Percentiles rank a stretch among this genome's conserved stretches.
Conservation (phyloP, 2,797 vertebrate genomes). For the Dermochelys coriacea region DNA sequence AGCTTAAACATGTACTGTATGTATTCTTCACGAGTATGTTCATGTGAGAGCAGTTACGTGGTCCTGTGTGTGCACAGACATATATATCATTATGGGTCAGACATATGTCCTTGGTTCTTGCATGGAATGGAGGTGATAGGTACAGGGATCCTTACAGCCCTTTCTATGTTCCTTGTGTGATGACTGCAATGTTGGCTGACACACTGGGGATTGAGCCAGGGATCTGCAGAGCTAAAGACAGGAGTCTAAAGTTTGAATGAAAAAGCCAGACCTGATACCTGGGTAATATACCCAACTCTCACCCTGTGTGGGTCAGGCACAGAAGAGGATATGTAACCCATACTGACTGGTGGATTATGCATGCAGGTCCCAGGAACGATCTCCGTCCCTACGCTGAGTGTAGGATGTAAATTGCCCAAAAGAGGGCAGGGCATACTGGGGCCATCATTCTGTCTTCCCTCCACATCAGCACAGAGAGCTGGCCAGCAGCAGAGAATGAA, state of each 20-base stretch:
- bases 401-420: not conserved
- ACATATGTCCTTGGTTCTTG: not conserved
- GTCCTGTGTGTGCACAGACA: not conserved
- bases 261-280: not conserved
- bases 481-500: not conserved
- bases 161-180: not conserved
- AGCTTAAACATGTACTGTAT: not conserved
- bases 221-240: not conserved
- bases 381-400: not conserved
- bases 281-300: not conserved
- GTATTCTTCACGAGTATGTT: not conserved
- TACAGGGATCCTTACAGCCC: not conserved
- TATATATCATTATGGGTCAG: not conserved
- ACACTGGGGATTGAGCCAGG: not conserved
- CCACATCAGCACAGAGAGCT: not conserved
- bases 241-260: not conserved
- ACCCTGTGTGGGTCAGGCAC: not conserved
- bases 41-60: not conserved
- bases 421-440: not conserved
- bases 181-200: not conserved
- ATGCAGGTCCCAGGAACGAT: not conserved
- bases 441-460: not conserved
- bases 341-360: not conserved
- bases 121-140: not conserved
- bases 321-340: not conserved